Evolutionary conservation across 2,888 invertebrate genomes (phyloP), one percentile per base, ranked within the genome.

Genomic region (Eudasyphora cyanicolor): DNA sequence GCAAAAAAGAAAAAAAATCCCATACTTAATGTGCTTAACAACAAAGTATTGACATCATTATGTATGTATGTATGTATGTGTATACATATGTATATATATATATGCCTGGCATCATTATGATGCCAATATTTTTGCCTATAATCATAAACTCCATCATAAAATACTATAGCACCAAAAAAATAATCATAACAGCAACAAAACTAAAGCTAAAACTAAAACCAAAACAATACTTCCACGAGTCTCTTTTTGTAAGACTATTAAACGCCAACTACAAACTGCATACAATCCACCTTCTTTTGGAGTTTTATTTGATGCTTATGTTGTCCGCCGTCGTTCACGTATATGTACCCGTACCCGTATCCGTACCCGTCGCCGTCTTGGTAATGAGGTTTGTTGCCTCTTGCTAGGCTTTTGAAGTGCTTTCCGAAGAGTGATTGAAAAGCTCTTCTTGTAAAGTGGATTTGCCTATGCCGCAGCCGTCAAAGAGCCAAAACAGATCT

Each of bases 241-340:
- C n/a, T n/a, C n/a, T n/a, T n/a, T n/a, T n/a, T n/a, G n/a, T n/a
- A n/a, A 45, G 17, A 32, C 27, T 29, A 84, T 84, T 73, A 81
- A 76, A 81, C 84, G 81, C 84, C 84, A 84, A 84, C 84, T 78
- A n/a, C n/a, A n/a, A n/a, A n/a, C 29, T 42, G 42, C n/a, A n/a
- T n/a, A n/a, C 7, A 17, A 2, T 0, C 1, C 5, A 38, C 27
- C 2, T 8, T 19, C 10, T 7, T 17, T 38, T 12, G 14, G 42
- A 67, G 67, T 38, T 67, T 67, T n/a, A n/a, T n/a, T n/a, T 42
- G 67, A 42, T 14, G 67, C 24, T n/a, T 62, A 32, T 74, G 57
- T 45, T 45, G 32, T 7, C 29, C 42, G 54, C 38, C 24, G 45
- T 29, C 24, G 21, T 62, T n/a, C n/a, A n/a, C n/a, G n/a, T n/a